A percentile compares a stretch with the other conserved stretches of the same genome.
phyloP scores from a whole-genome alignment of 2,888 invertebrate genomes.

The Erannis defoliaria region DNA sequence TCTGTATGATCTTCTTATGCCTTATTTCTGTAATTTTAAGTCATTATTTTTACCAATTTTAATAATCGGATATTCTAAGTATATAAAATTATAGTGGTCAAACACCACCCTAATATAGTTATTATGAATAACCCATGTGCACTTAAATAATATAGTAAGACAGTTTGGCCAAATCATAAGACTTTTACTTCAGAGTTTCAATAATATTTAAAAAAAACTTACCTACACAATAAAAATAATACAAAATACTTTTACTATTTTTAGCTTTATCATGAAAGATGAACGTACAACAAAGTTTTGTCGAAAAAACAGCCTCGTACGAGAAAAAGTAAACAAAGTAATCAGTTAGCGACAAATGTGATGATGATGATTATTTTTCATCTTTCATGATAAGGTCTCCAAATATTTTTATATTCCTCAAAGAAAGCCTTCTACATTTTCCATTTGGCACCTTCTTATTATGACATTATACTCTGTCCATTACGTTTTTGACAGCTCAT shows the following conservation, averaged over 20 bases:
- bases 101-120: constrained; percentile 35
- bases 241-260: constrained; percentile 16
- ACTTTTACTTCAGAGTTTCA: constrained; percentile 42
- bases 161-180: constrained; percentile 51
- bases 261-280: constrained; percentile 5
- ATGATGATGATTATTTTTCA: neutral
- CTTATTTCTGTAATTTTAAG: neutral
- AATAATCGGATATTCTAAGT: neutral
- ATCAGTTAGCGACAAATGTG: neutral
- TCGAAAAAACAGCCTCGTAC: neutral
- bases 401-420: constrained; percentile 20
- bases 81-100: constrained; percentile 29
- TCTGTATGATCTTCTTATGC: neutral
- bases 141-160: constrained; percentile 41
- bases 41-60: no score
- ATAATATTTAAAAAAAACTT: constrained; percentile 33
- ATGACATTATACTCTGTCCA: no score
- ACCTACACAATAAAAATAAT: constrained; percentile 12
- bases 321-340: neutral
- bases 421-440: constrained; percentile 25
- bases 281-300: neutral
- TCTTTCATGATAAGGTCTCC: constrained; percentile 12
- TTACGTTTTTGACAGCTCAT: no score
- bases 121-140: constrained; percentile 38
- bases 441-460: constrained; percentile 43